These are phyloP conservation scores for Galbula dea DNA, from an alignment of 2,113 vertebrate species.

Conservation along the genomic window DNA sequence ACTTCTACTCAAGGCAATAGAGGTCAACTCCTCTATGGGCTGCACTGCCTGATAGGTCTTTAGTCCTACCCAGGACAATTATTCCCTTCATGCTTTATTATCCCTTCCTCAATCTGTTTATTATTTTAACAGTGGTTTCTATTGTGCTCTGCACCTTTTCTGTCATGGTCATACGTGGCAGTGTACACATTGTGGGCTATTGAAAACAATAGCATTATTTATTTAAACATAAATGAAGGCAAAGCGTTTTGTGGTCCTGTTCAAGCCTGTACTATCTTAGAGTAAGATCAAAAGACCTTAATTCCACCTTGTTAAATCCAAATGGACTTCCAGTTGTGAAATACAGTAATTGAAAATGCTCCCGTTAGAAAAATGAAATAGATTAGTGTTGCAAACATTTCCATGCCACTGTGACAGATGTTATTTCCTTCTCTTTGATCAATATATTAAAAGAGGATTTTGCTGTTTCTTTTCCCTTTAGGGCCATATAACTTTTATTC, in stretches of 20 bases:
- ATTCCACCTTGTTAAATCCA: background rate
- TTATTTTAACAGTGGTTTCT: background rate
- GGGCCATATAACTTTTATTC: background rate
- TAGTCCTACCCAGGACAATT: background rate
- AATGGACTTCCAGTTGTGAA: background rate
- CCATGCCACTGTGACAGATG: background rate
- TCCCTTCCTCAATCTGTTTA: background rate
- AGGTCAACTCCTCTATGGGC: background rate
- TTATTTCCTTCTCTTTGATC: background rate
- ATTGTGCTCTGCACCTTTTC: background rate
- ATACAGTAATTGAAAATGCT: background rate
- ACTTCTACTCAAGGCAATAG: background rate
- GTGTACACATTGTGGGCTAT: background rate
- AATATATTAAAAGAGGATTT: background rate
- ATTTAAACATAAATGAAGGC: background rate
- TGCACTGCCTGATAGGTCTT: background rate
- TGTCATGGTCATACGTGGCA: background rate
- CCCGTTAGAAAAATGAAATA: background rate
- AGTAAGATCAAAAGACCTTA: background rate
- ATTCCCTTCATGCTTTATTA: background rate
- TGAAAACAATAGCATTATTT: background rate
- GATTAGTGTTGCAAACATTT: background rate
- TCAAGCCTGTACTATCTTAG: background rate
- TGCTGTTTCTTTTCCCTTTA: background rate
- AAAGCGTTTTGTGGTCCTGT: background rate